Percentiles rank a stretch among this genome's conserved stretches.
Evolutionary conservation across 2,888 invertebrate species (phyloP).

Genomic region (Morinoia aosen): DNA sequence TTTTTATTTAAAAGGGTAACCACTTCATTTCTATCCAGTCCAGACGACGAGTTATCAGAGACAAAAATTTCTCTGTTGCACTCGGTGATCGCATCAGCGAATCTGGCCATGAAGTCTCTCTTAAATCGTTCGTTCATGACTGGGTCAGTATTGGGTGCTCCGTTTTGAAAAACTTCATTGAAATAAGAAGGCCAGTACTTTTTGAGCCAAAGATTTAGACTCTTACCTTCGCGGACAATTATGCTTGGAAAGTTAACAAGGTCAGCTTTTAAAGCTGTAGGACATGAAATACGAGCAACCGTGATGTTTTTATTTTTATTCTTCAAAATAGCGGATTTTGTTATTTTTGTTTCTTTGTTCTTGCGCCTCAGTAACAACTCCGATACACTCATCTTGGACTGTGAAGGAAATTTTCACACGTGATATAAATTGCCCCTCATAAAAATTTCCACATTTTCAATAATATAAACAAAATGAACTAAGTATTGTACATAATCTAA

Average conservation of each 20-base stretch:
- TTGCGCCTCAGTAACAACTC: slow-evolving; percentile 53
- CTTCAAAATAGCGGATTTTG: not conserved
- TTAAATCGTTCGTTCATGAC: slow-evolving; percentile 34
- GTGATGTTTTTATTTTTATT: not conserved
- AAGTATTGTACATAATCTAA: not conserved
- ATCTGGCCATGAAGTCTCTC: slow-evolving; percentile 43
- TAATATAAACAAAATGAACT: not conserved
- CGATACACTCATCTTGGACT: slow-evolving; percentile 56
- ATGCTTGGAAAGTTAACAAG: slow-evolving; percentile 54
- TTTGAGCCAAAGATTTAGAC: slow-evolving; percentile 58
- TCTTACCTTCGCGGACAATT: slow-evolving; percentile 49
- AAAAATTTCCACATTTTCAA: not conserved
- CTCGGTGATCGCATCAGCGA: slow-evolving; percentile 1
- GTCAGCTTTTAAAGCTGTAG: slow-evolving; percentile 26
- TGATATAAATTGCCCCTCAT: not conserved
- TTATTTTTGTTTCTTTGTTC: not conserved
- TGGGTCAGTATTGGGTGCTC: slow-evolving; percentile 30
- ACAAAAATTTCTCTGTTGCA: slow-evolving; percentile 6
- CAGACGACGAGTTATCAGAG: not conserved
- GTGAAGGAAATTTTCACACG: not conserved
- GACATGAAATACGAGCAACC: not conserved
- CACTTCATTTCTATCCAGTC: not conserved
- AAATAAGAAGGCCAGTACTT: slow-evolving; percentile 61
- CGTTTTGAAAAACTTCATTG: slow-evolving; percentile 54
- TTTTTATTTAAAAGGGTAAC: slow-evolving; percentile 44